Conservation (phyloP, 2,113 vertebrate genomes). For the Atrichornis clamosus region DNA sequence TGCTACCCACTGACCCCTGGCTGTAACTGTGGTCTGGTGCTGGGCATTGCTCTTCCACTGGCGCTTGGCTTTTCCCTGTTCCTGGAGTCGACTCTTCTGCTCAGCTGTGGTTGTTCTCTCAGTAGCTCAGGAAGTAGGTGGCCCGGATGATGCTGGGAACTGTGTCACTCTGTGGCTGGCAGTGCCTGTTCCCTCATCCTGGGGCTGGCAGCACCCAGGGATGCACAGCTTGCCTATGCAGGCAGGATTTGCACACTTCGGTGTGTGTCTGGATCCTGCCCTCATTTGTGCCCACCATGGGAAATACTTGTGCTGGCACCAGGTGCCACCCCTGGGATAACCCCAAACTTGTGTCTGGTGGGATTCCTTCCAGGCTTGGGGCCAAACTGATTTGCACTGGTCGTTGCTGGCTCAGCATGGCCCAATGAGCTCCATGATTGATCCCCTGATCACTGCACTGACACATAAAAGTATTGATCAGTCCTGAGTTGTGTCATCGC, state of each 20-base stretch:
- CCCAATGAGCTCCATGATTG: neutral
- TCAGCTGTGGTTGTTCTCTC: neutral
- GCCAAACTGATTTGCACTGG: neutral
- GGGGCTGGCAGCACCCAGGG: too few relatives aligned
- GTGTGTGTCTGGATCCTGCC: neutral
- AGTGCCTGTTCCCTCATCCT: neutral
- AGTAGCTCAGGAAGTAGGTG: neutral
- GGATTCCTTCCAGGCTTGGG: neutral
- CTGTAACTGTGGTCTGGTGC: neutral
- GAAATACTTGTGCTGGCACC: neutral
- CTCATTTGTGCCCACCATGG: neutral
- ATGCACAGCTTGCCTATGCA: neutral
- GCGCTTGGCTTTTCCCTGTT: fast-evolving
- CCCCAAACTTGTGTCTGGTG: neutral
- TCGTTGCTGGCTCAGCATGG: neutral
- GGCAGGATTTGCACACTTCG: neutral
- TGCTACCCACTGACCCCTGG: neutral
- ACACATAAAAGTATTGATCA: neutral
- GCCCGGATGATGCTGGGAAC: neutral
- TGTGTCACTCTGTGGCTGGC: neutral
- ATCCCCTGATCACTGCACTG: neutral
- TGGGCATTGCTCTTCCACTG: fast-evolving
- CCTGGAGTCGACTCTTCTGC: neutral
- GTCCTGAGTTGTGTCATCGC: neutral
- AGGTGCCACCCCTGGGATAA: neutral